phyloP scores from a whole-genome alignment of 1,140 invertebrate genomes.

The Anthonomus grandis region DNA sequence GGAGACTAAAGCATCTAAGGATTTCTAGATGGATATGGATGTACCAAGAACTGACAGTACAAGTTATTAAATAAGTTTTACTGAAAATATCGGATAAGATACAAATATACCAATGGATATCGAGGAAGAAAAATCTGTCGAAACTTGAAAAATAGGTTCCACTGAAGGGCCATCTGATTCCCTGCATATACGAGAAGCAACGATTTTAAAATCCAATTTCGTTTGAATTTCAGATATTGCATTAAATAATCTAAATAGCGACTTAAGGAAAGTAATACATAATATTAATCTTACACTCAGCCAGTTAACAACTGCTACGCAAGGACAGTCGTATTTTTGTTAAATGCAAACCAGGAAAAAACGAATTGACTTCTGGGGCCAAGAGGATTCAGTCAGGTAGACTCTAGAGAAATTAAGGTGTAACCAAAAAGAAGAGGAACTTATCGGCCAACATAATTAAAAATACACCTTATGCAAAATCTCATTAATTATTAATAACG shows the following conservation, averaged over 20 bases:
- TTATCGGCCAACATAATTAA: too few relatives aligned
- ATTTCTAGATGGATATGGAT: constrained; percentile 6
- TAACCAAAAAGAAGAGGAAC: too few relatives aligned
- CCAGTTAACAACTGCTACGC: constrained; percentile 5
- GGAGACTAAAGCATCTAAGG: constrained; percentile 1
- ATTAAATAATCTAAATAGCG: constrained; percentile 1
- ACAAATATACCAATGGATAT: constrained; percentile 6
- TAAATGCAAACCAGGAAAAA: too few relatives aligned
- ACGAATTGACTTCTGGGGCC: too few relatives aligned
- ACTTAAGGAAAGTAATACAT: constrained; percentile 2
- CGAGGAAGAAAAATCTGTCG: constrained; percentile 3
- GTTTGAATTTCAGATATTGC: constrained; percentile 3
- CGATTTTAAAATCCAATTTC: constrained; percentile 5
- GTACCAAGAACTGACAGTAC: constrained; percentile 1
- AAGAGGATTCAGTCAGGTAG: too few relatives aligned
- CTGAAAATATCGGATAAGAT: background rate
- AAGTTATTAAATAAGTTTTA: too few relatives aligned
- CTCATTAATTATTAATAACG: background rate
- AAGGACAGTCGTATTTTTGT: too few relatives aligned
- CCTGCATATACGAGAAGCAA: constrained; percentile 4
- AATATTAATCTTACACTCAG: constrained; percentile 6
- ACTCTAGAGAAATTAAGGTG: too few relatives aligned
- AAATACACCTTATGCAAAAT: too few relatives aligned
- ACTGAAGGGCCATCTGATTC: constrained; percentile 4
- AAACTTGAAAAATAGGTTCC: constrained; percentile 1